Evolutionary conservation across 2,113 vertebrate species (phyloP).

Genomic region (Prietella phreatophila): DNA sequence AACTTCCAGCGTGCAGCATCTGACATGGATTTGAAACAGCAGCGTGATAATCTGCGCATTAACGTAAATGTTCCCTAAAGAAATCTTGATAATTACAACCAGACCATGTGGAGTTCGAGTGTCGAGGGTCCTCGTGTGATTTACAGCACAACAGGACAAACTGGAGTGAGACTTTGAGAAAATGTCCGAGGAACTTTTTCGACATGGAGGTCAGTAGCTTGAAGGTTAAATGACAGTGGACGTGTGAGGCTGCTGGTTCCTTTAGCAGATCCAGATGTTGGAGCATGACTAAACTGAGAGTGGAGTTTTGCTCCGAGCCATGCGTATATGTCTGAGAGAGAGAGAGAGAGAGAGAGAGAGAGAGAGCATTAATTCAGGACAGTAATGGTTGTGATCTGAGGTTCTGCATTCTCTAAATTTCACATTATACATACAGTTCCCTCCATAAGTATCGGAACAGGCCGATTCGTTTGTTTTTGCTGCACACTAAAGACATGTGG

Average conservation of each 20-base stretch:
- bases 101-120: slow-evolving; percentile 42
- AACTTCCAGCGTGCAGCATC: slow-evolving; percentile 29
- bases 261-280: slow-evolving; percentile 71
- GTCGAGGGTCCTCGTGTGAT: slow-evolving; percentile 55
- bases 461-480: neutral
- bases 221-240: slow-evolving; percentile 69
- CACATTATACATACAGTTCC: neutral
- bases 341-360: slow-evolving; percentile 2
- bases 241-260: slow-evolving; percentile 60
- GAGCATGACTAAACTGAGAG: slow-evolving; percentile 56
- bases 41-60: slow-evolving; percentile 49
- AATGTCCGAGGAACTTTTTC: slow-evolving; percentile 66
- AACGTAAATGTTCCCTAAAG: slow-evolving; percentile 53
- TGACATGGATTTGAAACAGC: slow-evolving; percentile 45
- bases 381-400: slow-evolving; percentile 1
- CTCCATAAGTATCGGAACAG: neutral
- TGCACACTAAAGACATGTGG: neutral
- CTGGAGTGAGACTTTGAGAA: slow-evolving; percentile 48
- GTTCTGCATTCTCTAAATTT: neutral
- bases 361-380: neutral
- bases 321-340: slow-evolving; percentile 18
- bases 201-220: slow-evolving; percentile 68
- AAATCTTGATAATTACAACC: slow-evolving; percentile 56
- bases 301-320: slow-evolving; percentile 50
- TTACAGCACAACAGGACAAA: slow-evolving; percentile 53